A percentile compares a stretch with the other conserved stretches of the same genome.
phyloP scores from a whole-genome alignment of 2,113 vertebrate species.

The Elachura formosa region DNA sequence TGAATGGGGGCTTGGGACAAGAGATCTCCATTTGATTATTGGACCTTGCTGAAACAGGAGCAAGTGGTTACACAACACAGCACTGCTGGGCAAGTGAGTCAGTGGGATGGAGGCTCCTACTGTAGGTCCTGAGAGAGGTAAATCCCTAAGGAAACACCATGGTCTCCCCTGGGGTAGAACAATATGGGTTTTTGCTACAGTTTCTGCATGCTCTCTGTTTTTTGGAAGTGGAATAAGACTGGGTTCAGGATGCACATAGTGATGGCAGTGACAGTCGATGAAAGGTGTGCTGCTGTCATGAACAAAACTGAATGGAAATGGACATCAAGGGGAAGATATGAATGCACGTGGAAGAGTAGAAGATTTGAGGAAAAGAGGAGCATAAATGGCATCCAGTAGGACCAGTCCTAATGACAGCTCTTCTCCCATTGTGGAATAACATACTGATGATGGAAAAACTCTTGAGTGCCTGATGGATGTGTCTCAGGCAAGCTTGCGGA shows the following conservation, averaged over 20 bases:
- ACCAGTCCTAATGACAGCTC: background rate
- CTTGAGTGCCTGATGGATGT: background rate
- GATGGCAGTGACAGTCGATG: background rate
- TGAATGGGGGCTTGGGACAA: background rate
- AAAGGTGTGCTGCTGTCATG: background rate
- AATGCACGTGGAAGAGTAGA: background rate
- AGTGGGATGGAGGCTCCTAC: background rate
- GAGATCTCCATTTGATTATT: background rate
- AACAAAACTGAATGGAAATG: background rate
- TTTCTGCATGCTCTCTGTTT: background rate
- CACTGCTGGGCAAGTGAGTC: background rate
- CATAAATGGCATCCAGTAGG: background rate
- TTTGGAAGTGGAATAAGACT: background rate
- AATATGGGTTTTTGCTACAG: accelerated
- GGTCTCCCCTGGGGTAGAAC: background rate
- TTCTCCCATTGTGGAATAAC: background rate
- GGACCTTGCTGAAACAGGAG: background rate
- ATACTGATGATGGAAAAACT: background rate
- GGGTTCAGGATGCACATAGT: background rate
- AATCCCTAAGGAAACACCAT: background rate
- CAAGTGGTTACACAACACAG: background rate
- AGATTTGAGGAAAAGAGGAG: background rate
- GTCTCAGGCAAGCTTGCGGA: background rate
- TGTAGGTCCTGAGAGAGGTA: background rate
- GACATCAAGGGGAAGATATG: accelerated